Evolutionary conservation across 2,797 vertebrate species (phyloP), one percentile per base, ranked within the genome.

Genomic region (Sebastes vulpes): DNA sequence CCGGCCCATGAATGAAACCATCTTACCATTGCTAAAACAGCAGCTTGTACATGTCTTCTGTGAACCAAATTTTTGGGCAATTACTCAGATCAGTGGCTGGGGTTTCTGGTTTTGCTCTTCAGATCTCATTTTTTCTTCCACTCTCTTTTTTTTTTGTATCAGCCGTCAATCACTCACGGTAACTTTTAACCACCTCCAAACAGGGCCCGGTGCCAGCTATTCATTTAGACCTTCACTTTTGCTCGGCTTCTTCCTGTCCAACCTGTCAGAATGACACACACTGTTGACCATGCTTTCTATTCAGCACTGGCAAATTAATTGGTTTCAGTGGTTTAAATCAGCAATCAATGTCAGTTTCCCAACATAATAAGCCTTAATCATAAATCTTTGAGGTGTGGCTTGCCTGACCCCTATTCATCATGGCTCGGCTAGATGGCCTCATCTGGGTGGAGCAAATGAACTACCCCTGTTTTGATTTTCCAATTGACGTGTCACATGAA

Each of bases 401-500:
- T 73, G 81, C 75, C 92, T 94, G 94, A 95, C 92, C 92, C 90
- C 87, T 85, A 93, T 95, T 94, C 91, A 93, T 92, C 93, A 92
- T 90, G 79, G 90, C 88, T 91, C 84, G 69, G 93, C 74, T 91
- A 88, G 82, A 95, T 92, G 97, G 97, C 96, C 97, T 97, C 96
- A 97, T 96, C 95, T 97, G 97, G 97, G 96, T 97, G 97, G 97
- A 98, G 96, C 97, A 97, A 97, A 97, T 95, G 91, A 94, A 97
- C 95, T 94, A 95, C 91, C 96, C 96, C 96, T 95, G 95, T 97
- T 97, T 97, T 97, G 97, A 98, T 98, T 99, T 98, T 98, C 97
- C 97, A 95, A 97, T 95, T 96, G 95, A 96, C 93, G 96, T 97
- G 97, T 97, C 97, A 97, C 97, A 96, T 96, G 95, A 97, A 95